These are phyloP conservation scores for Sylvia borin DNA, from an alignment of 2,797 vertebrate genomes.

Conservation along the genomic window DNA sequence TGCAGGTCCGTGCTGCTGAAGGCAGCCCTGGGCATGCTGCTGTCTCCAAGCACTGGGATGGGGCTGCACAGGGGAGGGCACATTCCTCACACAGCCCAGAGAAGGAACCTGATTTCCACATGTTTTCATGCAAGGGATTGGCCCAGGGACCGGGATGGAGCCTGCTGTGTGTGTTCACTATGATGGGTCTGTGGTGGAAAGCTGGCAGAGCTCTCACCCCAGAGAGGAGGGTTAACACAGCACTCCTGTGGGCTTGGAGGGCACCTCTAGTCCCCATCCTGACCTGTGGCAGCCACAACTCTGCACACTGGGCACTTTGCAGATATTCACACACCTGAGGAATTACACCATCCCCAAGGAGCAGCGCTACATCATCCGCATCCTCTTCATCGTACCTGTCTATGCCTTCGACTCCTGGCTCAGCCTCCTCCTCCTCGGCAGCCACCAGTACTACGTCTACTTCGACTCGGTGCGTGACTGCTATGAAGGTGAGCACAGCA, in stretches of 20 bases:
- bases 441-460: constrained; percentile 92
- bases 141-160: background rate
- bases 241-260: background rate
- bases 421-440: constrained; percentile 93
- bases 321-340: constrained; percentile 94
- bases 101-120: background rate
- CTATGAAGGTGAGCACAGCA: constrained; percentile 86
- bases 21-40: background rate
- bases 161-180: background rate
- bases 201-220: background rate
- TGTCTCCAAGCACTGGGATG: background rate
- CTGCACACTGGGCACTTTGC: background rate
- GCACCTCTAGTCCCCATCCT: background rate
- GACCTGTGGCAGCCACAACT: background rate
- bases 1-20: rapidly evolving
- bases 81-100: rapidly evolving
- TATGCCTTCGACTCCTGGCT: constrained; percentile 97
- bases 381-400: constrained; percentile 93
- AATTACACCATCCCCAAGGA: constrained; percentile 91
- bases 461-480: constrained; percentile 94
- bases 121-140: background rate
- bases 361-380: constrained; percentile 96
- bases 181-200: background rate
- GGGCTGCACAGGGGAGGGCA: background rate
- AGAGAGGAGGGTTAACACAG: rapidly evolving